Evolutionary conservation across 2,797 vertebrate species (phyloP), one percentile per base, ranked within the genome.

Genomic region (Chiroxiphia lanceolata): DNA sequence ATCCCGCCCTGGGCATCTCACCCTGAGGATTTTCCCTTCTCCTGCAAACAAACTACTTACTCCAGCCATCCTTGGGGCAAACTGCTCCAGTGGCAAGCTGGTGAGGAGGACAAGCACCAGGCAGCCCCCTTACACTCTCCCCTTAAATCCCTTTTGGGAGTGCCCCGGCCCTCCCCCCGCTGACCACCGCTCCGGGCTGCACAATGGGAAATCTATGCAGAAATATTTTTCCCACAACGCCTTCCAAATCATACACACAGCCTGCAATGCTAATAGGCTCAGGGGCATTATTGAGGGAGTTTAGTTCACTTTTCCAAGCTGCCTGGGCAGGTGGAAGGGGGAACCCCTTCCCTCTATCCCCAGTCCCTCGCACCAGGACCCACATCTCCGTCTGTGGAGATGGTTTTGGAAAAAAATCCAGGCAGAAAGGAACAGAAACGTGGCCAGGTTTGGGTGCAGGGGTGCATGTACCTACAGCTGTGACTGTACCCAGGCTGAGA

Each of bases 211-310:
- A 92, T 88, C 80, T 80, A 60, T 90, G 88, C 67, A 90, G 89
- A 97, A 96, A 94, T 83, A 89, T 89, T 93, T 94, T 94, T 94
- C 93, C 91, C 96, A 96, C 93, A 95, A 65, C 27, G 6, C 51
- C 69, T 90, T 97, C 96, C 94, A 96, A 96, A 69, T 51, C 87
- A 61, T 80, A 76, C 68, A 57, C 75, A 71, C 36, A 63, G 94
- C 87, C 83, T 83, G 87, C 80, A 96, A 95, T 84, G 76, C 92
- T 90, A 94, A 96, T 91, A 59, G 60, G 83, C 82, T 89, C 91
- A 38, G 47, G 51, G 38, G 36, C 50, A 81, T 77, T 59, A 63
- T 3, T 38, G 33, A 65, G 17, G 51, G 67, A 31, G 34, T 31
- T 88, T 38, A 67, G 85, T 70, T 63, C 72, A 36, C 18, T 72